Percentiles rank a stretch among this genome's conserved stretches.
Evolutionary conservation across 2,888 invertebrate genomes (phyloP).

Genomic region (Fragum whitleyi): DNA sequence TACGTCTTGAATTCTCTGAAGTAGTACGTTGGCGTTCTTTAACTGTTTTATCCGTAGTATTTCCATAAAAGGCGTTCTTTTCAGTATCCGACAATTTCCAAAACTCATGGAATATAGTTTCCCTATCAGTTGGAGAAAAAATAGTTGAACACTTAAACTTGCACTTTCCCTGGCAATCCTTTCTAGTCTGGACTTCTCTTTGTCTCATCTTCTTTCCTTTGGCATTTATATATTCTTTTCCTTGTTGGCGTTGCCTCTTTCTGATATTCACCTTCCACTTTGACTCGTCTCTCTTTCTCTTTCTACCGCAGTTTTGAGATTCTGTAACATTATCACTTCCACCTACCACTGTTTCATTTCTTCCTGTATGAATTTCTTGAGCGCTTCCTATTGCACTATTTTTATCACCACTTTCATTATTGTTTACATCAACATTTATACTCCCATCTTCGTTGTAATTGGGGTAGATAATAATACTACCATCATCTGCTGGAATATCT

Average conservation of each 20-base stretch:
- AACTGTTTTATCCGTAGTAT: slow-evolving; percentile 31
- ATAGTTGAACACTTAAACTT: slow-evolving; percentile 28
- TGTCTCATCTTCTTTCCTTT: slow-evolving; percentile 22
- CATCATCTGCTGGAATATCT: slow-evolving; percentile 9
- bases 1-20: slow-evolving; percentile 23
- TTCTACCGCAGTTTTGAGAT: slow-evolving; percentile 14
- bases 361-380: no score
- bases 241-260: slow-evolving; percentile 32
- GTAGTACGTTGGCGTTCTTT: slow-evolving; percentile 33
- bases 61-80: slow-evolving; percentile 46
- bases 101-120: slow-evolving; percentile 35
- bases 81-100: slow-evolving; percentile 46
- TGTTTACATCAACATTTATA: neutral
- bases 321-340: neutral
- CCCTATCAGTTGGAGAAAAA: slow-evolving; percentile 27
- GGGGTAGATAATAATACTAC: neutral
- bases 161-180: slow-evolving; percentile 49
- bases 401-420: neutral
- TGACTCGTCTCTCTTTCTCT: slow-evolving; percentile 27
- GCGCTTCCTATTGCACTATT: neutral
- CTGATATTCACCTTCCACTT: slow-evolving; percentile 37
- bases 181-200: slow-evolving; percentile 29
- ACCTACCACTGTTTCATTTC: neutral
- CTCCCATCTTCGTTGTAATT: slow-evolving; percentile 2
- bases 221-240: slow-evolving; percentile 20